A percentile compares a stretch with the other conserved stretches of the same genome.
Evolutionary conservation across 1,140 invertebrate species (phyloP).

Genomic region (Phthorimaea operculella): DNA sequence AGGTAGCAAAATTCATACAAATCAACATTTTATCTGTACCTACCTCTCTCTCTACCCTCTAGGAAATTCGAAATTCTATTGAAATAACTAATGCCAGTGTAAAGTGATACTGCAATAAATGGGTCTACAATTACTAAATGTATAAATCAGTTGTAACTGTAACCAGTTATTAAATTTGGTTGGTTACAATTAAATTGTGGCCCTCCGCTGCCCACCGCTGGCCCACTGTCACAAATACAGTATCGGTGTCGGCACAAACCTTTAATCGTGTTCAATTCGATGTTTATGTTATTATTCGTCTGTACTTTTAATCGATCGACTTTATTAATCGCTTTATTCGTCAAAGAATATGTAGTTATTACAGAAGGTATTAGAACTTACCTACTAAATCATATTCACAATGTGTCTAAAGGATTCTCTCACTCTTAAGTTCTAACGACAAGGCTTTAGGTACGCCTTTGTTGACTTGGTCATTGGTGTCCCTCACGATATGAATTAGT

Average conservation of each 20-base stretch:
- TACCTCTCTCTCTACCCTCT: too few relatives aligned
- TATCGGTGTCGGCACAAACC: slow-evolving; percentile 22
- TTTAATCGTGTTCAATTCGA: slow-evolving; percentile 29
- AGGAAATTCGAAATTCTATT: too few relatives aligned
- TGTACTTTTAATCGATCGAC: slow-evolving; percentile 27
- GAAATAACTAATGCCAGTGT: too few relatives aligned
- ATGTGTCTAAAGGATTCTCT: too few relatives aligned
- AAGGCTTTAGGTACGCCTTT: too few relatives aligned
- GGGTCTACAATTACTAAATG: slow-evolving; percentile 26
- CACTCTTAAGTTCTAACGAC: too few relatives aligned
- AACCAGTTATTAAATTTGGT: background rate
- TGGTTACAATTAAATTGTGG: slow-evolving; percentile 33
- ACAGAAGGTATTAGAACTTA: background rate
- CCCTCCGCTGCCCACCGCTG: background rate
- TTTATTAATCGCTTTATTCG: slow-evolving; percentile 38
- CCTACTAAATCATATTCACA: too few relatives aligned
- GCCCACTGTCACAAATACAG: slow-evolving; percentile 30
- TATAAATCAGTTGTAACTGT: slow-evolving; percentile 24
- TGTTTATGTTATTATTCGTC: slow-evolving; percentile 22
- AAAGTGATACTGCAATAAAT: slow-evolving; percentile 1
- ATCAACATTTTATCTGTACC: too few relatives aligned
- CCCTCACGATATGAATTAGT: too few relatives aligned
- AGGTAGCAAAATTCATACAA: too few relatives aligned
- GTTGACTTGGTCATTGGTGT: too few relatives aligned
- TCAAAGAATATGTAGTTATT: slow-evolving; percentile 23